Percentiles rank a stretch among this genome's conserved stretches.
Conservation (phyloP, 2,888 invertebrate genomes). For the Schizaphis graminum region DNA sequence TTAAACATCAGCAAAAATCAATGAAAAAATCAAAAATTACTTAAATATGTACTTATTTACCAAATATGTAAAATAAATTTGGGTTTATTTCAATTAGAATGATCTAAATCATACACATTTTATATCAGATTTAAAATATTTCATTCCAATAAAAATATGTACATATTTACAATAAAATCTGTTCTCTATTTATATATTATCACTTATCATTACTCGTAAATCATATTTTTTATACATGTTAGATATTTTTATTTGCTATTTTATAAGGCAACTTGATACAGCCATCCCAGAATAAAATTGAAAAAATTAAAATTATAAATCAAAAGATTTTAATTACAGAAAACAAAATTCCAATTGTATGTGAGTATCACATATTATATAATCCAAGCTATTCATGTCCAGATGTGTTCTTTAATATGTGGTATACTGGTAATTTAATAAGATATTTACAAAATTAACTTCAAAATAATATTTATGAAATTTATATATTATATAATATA, state of each 20-base stretch:
- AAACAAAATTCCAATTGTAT: conserved; percentile 57
- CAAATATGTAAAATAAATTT: no score
- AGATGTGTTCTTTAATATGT: conserved; percentile 75
- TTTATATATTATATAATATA: no score
- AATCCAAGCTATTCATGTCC: conserved; percentile 69
- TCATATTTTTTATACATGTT: not conserved
- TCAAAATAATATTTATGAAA: not conserved
- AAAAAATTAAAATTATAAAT: not conserved
- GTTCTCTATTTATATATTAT: not conserved
- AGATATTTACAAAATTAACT: not conserved
- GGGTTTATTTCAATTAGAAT: no score
- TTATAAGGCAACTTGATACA: not conserved
- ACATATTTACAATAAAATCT: no score
- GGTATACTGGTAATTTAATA: conserved; percentile 69
- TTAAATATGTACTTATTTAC: no score
- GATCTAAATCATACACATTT: no score
- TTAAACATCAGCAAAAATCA: no score
- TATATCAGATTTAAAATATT: no score
- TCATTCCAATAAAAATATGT: no score
- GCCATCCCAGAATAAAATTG: not conserved
- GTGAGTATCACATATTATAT: conserved; percentile 70
- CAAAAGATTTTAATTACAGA: not conserved
- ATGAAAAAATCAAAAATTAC: no score
- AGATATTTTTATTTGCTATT: not conserved
- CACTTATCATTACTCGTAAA: not conserved